phyloP scores from a whole-genome alignment of 1,140 invertebrate genomes.

The Rhopalosiphum maidis region DNA sequence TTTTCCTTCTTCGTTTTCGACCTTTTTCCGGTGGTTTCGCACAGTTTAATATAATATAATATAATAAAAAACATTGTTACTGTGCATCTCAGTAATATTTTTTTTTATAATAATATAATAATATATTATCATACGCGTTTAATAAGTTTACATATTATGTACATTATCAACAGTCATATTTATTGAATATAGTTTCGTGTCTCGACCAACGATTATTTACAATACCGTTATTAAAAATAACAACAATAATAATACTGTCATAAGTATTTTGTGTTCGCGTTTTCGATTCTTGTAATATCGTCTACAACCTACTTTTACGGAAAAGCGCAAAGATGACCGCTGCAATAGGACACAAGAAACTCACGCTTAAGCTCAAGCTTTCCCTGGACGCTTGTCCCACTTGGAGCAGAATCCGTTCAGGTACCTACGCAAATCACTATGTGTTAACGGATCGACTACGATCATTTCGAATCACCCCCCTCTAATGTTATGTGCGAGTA shows the following conservation, averaged over 20 bases:
- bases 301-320: background rate
- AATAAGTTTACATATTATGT: background rate
- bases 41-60: slow-evolving; percentile 12
- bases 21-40: background rate
- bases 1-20: background rate
- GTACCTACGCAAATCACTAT: slow-evolving; percentile 43
- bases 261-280: background rate
- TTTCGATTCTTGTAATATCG: background rate
- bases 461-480: background rate
- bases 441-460: background rate
- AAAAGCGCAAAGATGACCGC: slow-evolving; percentile 37
- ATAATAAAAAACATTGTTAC: background rate
- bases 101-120: background rate
- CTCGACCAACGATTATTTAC: background rate
- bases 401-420: slow-evolving; percentile 57
- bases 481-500: background rate
- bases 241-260: background rate
- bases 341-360: slow-evolving; percentile 46
- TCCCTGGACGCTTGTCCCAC: slow-evolving; percentile 51
- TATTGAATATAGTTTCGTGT: background rate
- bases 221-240: background rate
- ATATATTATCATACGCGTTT: background rate
- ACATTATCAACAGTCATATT: background rate
- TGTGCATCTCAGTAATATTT: background rate
- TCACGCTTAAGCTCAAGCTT: slow-evolving; percentile 42